Percentiles rank a stretch among this genome's conserved stretches.
Evolutionary conservation across 2,888 invertebrate species (phyloP).

Genomic region (Blera fallax): DNA sequence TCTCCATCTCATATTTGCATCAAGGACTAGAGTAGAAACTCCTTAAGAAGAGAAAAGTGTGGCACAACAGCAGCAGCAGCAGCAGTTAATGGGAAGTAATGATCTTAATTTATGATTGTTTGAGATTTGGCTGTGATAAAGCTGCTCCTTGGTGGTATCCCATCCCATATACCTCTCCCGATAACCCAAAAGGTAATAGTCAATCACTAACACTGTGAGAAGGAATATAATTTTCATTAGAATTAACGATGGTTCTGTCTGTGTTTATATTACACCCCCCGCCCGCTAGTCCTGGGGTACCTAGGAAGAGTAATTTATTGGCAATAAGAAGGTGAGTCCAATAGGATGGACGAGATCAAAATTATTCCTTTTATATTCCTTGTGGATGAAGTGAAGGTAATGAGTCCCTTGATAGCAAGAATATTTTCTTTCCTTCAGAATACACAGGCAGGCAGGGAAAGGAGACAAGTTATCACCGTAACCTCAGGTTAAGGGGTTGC

Average conservation of each 20-base stretch:
- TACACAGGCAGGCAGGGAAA: neutral
- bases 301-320: slow-evolving; percentile 55
- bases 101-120: slow-evolving; percentile 70
- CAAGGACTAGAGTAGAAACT: slow-evolving; percentile 3
- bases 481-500: neutral
- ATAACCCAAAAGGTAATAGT: slow-evolving; percentile 58
- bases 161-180: neutral
- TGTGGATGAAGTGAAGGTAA: slow-evolving; percentile 63
- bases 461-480: neutral
- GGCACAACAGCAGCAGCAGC: neutral
- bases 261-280: slow-evolving; percentile 10
- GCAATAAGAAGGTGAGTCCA: slow-evolving; percentile 58
- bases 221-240: slow-evolving; percentile 71
- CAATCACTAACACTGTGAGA: slow-evolving; percentile 59
- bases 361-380: slow-evolving; percentile 52
- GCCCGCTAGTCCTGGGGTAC: neutral
- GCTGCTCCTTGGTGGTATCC: slow-evolving; percentile 13
- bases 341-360: slow-evolving; percentile 66
- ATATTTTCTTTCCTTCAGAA: neutral
- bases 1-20: slow-evolving; percentile 58
- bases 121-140: slow-evolving; percentile 53
- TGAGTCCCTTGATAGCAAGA: slow-evolving; percentile 52
- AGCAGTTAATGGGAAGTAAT: slow-evolving; percentile 67
- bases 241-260: slow-evolving; percentile 46
- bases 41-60: slow-evolving; percentile 25